Percentiles rank a stretch among this genome's conserved stretches.
phyloP scores from a whole-genome alignment of 2,113 vertebrate genomes.

The Passerina amoena region DNA sequence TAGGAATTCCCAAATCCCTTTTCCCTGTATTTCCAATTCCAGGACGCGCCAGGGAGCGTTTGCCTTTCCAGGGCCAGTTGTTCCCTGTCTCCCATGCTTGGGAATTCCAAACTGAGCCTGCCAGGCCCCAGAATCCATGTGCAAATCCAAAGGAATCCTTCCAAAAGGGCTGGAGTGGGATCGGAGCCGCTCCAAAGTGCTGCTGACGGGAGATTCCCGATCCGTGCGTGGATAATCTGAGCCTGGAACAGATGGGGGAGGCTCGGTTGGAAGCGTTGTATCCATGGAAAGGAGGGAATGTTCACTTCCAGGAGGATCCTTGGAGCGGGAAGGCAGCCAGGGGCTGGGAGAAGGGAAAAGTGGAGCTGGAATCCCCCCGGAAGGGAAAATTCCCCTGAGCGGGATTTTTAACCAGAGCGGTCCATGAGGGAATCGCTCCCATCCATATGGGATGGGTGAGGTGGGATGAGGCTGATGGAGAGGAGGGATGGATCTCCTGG shows the following conservation, averaged over 20 bases:
- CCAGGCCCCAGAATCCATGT: rapidly evolving
- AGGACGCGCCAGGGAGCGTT: rapidly evolving
- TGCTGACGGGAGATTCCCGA: background rate
- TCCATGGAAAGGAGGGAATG: background rate
- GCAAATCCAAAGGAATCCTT: background rate
- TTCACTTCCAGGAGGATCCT: background rate
- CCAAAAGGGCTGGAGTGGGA: rapidly evolving
- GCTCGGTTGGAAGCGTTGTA: background rate
- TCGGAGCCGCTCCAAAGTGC: rapidly evolving
- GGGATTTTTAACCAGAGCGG: background rate
- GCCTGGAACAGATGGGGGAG: constrained; percentile 9
- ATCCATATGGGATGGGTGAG: background rate
- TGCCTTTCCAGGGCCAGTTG: background rate
- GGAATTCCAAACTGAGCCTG: rapidly evolving
- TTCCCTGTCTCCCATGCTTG: too few species aligned
- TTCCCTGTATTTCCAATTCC: background rate
- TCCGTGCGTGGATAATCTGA: background rate
- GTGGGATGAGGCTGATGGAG: background rate
- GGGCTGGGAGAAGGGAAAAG: background rate
- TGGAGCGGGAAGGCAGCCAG: background rate
- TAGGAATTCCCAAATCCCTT: background rate
- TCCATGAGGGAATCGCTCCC: background rate
- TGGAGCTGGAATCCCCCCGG: rapidly evolving
- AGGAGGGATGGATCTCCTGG: background rate
- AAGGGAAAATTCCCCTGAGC: rapidly evolving